Base-by-base conservation (phyloP, 2,797 vertebrate species). In the Paguma larvata region DNA sequence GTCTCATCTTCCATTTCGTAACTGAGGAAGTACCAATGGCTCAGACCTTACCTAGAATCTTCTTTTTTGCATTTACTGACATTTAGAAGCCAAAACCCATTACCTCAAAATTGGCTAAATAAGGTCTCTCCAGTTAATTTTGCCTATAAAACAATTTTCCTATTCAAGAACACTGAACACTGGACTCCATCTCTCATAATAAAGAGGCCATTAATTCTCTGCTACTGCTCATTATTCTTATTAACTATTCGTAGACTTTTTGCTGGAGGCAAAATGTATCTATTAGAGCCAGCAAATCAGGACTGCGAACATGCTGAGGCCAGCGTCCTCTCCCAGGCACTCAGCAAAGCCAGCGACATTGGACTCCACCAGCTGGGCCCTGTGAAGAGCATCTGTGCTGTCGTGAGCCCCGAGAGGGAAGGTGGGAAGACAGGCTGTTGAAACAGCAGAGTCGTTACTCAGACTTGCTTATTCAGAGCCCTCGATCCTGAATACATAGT, bases 151-250 rank as follows among this genome's bases (percentile, higher is more conserved):
- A 97, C 92, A 96, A 91, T 95, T 98, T 98, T 97, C 73, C 88
- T 82, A 84, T 94, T 96, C 94, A 96, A 94, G 95, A 97, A 95
- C 53, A 94, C 92, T 89, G 95, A 95, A 92, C 93, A 85, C 93
- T 2, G 18, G 85, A 97, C 97, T 97, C 85, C 92, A 96, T 97
- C 95, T 95, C 96, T 98, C 97, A 95, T 97, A 97, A 97, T 95
- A 97, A 96, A 97, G 96, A 96, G 96, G 72, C 96, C 96, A 98
- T 97, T 98, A 98, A 98, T 98, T 97, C 96, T 97, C 93, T 94
- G 95, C 95, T 95, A 78, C 96, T 96, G 95, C 92, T 98, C 96
- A 96, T 98, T 97, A 98, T 97, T 98, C 95, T 96, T 97, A 97
- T 98, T 97, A 98, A 98, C 94, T 93, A 94, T 91, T 92, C 7